phyloP scores from a whole-genome alignment of 2,797 vertebrate genomes.

The Anguilla anguilla region DNA sequence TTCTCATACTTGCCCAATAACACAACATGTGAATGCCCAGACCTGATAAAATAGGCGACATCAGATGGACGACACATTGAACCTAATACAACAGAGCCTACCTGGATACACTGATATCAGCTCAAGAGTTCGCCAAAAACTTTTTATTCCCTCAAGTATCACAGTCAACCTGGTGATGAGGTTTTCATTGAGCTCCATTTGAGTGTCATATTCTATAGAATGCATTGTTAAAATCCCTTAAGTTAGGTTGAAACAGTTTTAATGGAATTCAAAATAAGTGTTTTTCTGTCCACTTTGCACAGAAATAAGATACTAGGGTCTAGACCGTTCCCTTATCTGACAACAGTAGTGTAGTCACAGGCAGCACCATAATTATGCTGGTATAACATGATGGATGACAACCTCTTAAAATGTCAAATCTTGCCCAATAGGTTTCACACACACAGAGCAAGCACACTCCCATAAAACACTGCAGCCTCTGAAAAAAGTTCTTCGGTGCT shows the following conservation, averaged over 20 bases:
- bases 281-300: neutral
- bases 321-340: conserved; percentile 45
- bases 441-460: conserved; percentile 14
- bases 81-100: too few relatives aligned
- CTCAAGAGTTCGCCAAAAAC: too few relatives aligned
- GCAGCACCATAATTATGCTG: conserved; percentile 49
- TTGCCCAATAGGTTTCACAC: conserved; percentile 29
- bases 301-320: neutral
- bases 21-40: too few relatives aligned
- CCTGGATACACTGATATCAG: too few relatives aligned
- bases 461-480: neutral
- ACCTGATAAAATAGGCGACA: too few relatives aligned
- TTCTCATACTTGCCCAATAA: too few relatives aligned
- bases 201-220: too few relatives aligned
- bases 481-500: neutral
- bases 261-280: neutral
- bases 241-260: neutral
- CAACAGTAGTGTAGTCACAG: conserved; percentile 43
- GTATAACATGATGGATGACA: conserved; percentile 45
- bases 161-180: too few relatives aligned
- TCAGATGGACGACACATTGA: too few relatives aligned
- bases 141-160: too few relatives aligned
- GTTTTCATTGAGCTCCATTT: too few relatives aligned
- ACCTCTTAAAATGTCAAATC: conserved; percentile 43
- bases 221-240: neutral